Base-by-base conservation (phyloP, 2,113 vertebrate species). In the Phodopus roborovskii region DNA sequence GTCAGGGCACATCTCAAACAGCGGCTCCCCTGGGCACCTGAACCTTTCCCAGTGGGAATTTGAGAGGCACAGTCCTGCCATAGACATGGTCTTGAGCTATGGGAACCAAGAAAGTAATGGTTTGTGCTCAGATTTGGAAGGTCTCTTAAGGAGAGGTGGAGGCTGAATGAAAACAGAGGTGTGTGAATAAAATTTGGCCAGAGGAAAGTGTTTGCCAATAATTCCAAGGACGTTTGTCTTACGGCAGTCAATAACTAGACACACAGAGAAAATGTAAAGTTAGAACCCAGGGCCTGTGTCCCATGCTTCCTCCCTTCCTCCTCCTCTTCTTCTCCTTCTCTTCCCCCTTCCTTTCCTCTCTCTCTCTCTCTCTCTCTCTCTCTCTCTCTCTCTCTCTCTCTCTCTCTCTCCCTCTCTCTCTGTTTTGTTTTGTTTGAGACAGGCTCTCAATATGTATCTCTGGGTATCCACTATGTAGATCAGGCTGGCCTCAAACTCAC, bases 331-430 rank as follows among this genome's bases (percentile, higher is more conserved):
- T 15, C 28, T 19, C 26, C 9, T 16, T 5, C 36, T n/a, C 8
- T n/a, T 9, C 1, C 3, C 17, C 33, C 17, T 4, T 30, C 7
- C n/a, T 7, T 30, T 11, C 36, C 11, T 10, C 24, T 36, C 33
- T 16, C 68, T 5, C 26, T 5, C 4, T 74, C 5, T 7, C 6
- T 36, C 39, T 5, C 68, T 13, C 28, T 68, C 9, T 19, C 66
- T 33, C 30, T 15, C 36, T n/a, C 17, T 8, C 6, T 39, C 19
- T 42, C 12, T 15, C 39, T 24, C 20, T 74, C n/a, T 45, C 20
- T 33, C 28, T 68, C 66, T 11, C 20, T 10, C 9, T 73, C 13
- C 4, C 12, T 30, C 39, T 5, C 68, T 33, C 28, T 68, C 9
- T 19, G 28, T 68, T 74, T 26, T 71, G 36, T n/a, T 71, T 71